These are phyloP conservation scores for Papilio xuthus DNA, from an alignment of 1,140 invertebrate genomes.

Conservation along the genomic window DNA sequence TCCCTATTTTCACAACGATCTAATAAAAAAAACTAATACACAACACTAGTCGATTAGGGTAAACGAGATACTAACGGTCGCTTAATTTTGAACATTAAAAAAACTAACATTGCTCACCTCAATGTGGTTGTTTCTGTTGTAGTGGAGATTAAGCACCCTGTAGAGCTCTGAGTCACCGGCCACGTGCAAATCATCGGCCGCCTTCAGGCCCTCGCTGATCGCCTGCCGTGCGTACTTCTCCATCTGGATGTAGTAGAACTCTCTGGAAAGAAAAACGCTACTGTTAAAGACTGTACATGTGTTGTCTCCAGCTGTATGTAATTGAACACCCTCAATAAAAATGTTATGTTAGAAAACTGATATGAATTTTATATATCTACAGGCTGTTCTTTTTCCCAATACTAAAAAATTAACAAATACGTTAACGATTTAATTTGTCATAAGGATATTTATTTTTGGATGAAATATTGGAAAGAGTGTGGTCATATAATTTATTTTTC, in stretches of 20 bases:
- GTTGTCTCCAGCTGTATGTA: no score
- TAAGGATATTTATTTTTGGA: no score
- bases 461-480: no score
- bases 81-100: background rate
- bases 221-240: constrained; percentile 99
- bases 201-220: constrained; percentile 97
- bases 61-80: background rate
- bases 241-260: constrained; percentile 99
- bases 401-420: no score
- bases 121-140: constrained; percentile 99
- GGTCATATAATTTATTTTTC: no score
- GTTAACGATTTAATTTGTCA: no score
- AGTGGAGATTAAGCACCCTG: constrained; percentile 98
- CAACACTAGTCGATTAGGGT: background rate
- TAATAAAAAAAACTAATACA: background rate
- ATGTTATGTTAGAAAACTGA: no score
- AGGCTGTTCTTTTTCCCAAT: no score
- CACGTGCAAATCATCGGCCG: constrained; percentile 95
- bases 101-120: constrained; percentile 87
- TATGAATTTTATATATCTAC: no score
- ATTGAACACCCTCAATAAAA: no score
- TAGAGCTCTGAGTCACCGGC: constrained; percentile 98
- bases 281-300: constrained; percentile 1
- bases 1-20: no score
- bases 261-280: constrained; percentile 86